A percentile compares a stretch with the other conserved stretches of the same genome.
Conservation (phyloP, 2,113 vertebrate genomes). For the Manacus vitellinus region DNA sequence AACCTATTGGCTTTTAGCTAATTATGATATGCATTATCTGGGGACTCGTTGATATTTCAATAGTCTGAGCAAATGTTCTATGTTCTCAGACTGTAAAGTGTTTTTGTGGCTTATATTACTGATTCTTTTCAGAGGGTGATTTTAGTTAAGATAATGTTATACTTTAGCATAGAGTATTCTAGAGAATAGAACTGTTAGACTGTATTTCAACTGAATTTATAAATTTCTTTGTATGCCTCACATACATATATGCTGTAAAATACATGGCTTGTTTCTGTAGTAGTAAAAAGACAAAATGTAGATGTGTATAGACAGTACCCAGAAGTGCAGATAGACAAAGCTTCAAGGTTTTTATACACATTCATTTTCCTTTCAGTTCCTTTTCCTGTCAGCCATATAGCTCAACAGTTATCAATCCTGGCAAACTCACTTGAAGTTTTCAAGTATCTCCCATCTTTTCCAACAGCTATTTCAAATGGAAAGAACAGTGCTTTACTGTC, state of each 20-base stretch:
- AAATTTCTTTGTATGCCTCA: background rate
- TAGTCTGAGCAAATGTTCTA: background rate
- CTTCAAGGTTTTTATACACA: background rate
- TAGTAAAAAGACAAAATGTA: background rate
- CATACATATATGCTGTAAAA: background rate
- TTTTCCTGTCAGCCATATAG: background rate
- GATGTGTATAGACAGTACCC: rapidly evolving
- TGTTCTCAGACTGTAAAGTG: background rate
- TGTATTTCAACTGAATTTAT: background rate
- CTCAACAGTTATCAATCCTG: background rate
- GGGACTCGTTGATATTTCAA: background rate
- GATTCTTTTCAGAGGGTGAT: background rate
- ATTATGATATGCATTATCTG: background rate
- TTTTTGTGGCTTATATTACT: background rate
- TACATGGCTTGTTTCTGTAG: background rate
- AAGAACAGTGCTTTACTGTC: background rate
- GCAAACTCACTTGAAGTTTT: background rate
- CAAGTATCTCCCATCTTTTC: background rate
- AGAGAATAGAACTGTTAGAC: background rate
- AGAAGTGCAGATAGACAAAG: background rate
- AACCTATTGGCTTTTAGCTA: background rate
- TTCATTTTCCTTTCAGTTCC: background rate
- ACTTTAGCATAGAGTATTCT: background rate
- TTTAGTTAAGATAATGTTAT: background rate
- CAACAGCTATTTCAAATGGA: background rate